These are phyloP conservation scores for Seriola dumerili DNA, from an alignment of 2,113 vertebrate genomes.

Conservation along the genomic window DNA sequence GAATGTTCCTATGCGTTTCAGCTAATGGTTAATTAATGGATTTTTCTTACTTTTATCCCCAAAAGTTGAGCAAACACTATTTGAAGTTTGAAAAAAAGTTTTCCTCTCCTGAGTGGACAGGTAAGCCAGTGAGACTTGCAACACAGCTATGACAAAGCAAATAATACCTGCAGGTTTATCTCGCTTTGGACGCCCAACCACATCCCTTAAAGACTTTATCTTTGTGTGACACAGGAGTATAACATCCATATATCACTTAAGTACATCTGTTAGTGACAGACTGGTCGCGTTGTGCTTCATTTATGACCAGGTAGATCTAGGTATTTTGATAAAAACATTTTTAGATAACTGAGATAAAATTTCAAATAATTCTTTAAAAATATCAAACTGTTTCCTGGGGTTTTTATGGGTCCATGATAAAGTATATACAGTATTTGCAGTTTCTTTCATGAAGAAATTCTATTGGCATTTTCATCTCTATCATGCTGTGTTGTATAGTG, in stretches of 20 bases:
- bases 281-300: background rate
- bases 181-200: background rate
- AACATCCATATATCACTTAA: background rate
- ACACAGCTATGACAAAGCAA: background rate
- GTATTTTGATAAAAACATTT: background rate
- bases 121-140: background rate
- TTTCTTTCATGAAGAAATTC: too few relatives aligned
- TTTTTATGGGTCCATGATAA: too few relatives aligned
- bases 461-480: too few relatives aligned
- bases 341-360: too few relatives aligned
- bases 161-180: background rate
- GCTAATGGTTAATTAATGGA: background rate
- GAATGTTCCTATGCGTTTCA: background rate
- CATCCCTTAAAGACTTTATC: background rate
- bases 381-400: background rate
- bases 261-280: background rate
- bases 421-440: too few relatives aligned
- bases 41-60: background rate
- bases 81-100: background rate
- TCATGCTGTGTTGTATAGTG: too few relatives aligned
- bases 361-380: background rate
- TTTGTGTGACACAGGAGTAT: background rate
- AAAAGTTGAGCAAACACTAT: background rate
- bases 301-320: background rate
- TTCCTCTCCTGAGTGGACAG: background rate